phyloP scores from a whole-genome alignment of 2,888 invertebrate species.

The Tromatobia lineatoria region DNA sequence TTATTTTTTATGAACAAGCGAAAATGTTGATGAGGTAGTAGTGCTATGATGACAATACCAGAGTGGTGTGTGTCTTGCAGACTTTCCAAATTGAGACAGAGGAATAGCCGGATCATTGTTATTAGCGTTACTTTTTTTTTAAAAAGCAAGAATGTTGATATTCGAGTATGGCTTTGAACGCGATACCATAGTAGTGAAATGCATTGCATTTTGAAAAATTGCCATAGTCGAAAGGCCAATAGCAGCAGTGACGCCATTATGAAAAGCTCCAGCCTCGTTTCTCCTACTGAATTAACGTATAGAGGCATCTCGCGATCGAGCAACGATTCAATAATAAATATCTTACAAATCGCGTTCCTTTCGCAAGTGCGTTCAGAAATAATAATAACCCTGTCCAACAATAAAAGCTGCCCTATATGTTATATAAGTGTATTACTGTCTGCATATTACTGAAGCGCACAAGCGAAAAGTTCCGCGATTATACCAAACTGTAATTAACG shows the following conservation, averaged over 20 bases:
- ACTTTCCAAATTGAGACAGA: not conserved
- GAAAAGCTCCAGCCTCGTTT: constrained; percentile 10
- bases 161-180: no score
- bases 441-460: constrained; percentile 53
- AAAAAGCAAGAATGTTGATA: no score
- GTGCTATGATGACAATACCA: constrained; percentile 32
- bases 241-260: constrained; percentile 7
- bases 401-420: constrained; percentile 50
- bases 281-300: constrained; percentile 2
- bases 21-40: constrained; percentile 36
- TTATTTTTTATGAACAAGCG: constrained; percentile 14
- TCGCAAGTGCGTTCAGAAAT: constrained; percentile 48
- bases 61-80: not conserved
- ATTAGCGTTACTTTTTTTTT: no score
- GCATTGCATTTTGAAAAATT: not conserved
- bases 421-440: constrained; percentile 55
- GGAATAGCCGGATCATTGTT: not conserved
- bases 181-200: not conserved
- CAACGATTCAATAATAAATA: constrained; percentile 26
- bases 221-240: not conserved
- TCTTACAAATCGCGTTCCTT: constrained; percentile 38
- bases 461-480: constrained; percentile 50
- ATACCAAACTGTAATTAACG: constrained; percentile 40
- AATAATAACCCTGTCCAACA: constrained; percentile 26
- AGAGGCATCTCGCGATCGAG: not conserved